phyloP scores from a whole-genome alignment of 2,797 vertebrate species.

The Furcifer pardalis region DNA sequence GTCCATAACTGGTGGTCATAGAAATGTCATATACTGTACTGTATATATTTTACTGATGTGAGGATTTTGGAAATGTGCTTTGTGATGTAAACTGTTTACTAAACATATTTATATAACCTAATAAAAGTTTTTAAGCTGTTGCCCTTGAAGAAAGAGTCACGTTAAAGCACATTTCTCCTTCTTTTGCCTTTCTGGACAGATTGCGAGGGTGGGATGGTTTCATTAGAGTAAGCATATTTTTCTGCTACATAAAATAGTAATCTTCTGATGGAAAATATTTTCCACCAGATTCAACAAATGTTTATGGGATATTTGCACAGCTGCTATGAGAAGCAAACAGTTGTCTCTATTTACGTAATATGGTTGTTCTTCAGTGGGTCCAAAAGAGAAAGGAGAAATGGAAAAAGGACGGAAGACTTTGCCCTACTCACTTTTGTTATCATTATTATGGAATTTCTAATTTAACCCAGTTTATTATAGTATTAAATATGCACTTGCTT shows the following conservation, averaged over 20 bases:
- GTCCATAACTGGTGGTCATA: too few relatives aligned
- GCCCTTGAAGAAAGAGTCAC: not conserved
- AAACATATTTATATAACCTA: not conserved
- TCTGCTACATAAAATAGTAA: conserved; percentile 20
- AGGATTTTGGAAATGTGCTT: not conserved
- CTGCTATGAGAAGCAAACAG: conserved; percentile 20
- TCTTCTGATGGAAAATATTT: conserved; percentile 14
- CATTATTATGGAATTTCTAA: not conserved
- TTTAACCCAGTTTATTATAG: not conserved
- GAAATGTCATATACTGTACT: too few relatives aligned
- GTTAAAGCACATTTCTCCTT: not conserved
- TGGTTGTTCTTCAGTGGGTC: not conserved
- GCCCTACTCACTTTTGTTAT: not conserved
- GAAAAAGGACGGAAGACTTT: not conserved
- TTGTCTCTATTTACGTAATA: conserved; percentile 23
- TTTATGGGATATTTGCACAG: conserved; percentile 29
- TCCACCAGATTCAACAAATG: conserved; percentile 16
- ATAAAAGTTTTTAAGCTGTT: not conserved
- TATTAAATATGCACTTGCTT: conserved; percentile 1
- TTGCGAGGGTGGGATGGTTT: conserved; percentile 7
- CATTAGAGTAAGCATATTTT: conserved; percentile 11
- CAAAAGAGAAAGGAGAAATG: not conserved
- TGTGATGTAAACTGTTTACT: not conserved
- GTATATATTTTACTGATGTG: not conserved
- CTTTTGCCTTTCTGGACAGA: not conserved